Conservation (phyloP, 2,113 vertebrate species). For the Chauna torquata region DNA sequence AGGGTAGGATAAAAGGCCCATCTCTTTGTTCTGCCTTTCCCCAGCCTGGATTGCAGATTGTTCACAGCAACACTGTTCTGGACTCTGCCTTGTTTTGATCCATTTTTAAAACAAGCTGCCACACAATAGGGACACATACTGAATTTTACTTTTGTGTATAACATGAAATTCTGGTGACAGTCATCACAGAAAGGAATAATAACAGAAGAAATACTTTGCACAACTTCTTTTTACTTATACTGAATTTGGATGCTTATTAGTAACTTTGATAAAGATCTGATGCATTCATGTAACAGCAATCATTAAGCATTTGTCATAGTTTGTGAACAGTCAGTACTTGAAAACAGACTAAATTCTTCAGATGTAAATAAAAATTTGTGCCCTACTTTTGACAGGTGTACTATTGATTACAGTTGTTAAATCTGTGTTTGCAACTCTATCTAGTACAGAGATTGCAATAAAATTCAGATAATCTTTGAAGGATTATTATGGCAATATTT, state of each 20-base stretch:
- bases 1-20: not conserved
- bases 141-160: not conserved
- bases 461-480: not conserved
- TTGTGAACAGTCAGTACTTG: not conserved
- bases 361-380: slow-evolving; percentile 32
- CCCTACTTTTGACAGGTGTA: slow-evolving; percentile 16
- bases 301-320: not conserved
- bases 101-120: not conserved
- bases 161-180: not conserved
- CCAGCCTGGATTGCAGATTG: not conserved
- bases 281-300: not conserved
- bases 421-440: not conserved
- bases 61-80: not conserved
- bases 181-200: not conserved
- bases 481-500: not conserved
- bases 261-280: not conserved
- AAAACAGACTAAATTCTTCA: not conserved
- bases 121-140: not conserved
- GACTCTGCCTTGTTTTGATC: not conserved
- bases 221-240: not conserved
- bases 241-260: not conserved
- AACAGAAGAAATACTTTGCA: not conserved
- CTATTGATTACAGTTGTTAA: slow-evolving; percentile 22
- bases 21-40: not conserved
- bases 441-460: not conserved